A percentile compares a stretch with the other conserved stretches of the same genome.
Conservation (phyloP, 2,888 invertebrate genomes). For the Anoplius nigerrimus region DNA sequence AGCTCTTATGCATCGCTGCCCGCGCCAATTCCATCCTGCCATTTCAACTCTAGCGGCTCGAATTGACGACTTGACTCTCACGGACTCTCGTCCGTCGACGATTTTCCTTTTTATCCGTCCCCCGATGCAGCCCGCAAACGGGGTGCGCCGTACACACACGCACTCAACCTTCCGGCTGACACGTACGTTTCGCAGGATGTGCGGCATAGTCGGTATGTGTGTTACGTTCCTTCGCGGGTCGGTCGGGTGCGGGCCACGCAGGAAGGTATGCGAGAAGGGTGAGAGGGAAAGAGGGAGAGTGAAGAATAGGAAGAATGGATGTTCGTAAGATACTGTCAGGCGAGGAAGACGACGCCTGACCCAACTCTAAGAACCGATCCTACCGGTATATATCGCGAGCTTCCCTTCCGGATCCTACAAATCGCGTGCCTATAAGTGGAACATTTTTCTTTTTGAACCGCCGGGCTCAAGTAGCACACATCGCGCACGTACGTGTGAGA, state of each 20-base stretch:
- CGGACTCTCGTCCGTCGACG: constrained; percentile 1
- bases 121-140: not conserved
- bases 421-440: too few relatives aligned
- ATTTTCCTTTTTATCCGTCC: not conserved
- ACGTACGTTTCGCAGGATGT: not conserved
- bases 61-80: constrained; percentile 31
- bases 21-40: constrained; percentile 50
- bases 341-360: too few relatives aligned
- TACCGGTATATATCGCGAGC: too few relatives aligned
- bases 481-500: too few relatives aligned
- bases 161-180: not conserved
- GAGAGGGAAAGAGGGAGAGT: constrained; percentile 7
- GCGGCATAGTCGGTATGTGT: not conserved
- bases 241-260: not conserved
- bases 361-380: too few relatives aligned
- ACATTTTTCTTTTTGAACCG: too few relatives aligned
- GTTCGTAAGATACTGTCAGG: too few relatives aligned
- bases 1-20: constrained; percentile 52
- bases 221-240: not conserved
- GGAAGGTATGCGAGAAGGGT: not conserved
- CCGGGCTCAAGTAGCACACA: too few relatives aligned
- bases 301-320: constrained; percentile 6
- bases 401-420: too few relatives aligned
- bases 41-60: constrained; percentile 37
- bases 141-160: not conserved